phyloP scores from a whole-genome alignment of 2,113 vertebrate species.

The Gopherus evgoodei region DNA sequence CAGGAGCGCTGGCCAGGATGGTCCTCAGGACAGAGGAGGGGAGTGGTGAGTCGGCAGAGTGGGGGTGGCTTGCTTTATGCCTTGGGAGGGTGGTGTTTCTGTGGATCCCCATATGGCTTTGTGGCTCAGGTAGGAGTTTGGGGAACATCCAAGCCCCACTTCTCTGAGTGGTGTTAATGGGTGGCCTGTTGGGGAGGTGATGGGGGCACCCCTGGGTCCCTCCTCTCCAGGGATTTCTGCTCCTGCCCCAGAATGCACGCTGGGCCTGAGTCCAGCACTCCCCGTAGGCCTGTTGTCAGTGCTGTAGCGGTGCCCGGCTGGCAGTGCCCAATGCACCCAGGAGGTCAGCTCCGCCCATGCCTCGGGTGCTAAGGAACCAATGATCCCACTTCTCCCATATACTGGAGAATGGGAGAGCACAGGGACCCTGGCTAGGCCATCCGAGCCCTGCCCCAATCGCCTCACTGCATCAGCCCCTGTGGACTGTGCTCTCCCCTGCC shows the following conservation, averaged over 20 bases:
- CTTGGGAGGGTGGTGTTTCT: accelerated
- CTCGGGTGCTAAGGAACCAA: not conserved
- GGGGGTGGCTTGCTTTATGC: not conserved
- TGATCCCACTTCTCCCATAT: not conserved
- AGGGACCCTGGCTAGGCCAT: not conserved
- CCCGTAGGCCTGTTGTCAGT: not conserved
- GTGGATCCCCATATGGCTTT: not conserved
- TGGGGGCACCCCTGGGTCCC: not conserved
- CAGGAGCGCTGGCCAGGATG: constrained; percentile 1
- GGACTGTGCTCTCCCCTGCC: no score
- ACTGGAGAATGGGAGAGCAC: not conserved
- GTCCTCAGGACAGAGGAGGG: constrained; percentile 29
- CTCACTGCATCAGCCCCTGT: not conserved
- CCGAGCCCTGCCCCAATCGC: not conserved
- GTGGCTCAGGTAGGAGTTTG: not conserved
- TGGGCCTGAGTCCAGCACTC: not conserved
- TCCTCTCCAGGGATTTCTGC: not conserved
- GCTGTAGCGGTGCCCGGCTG: not conserved
- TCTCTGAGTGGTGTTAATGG: not conserved
- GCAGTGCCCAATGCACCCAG: no score
- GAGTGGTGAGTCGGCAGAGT: not conserved
- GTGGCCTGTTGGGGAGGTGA: not conserved
- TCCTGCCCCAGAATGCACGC: not conserved
- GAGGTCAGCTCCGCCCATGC: not conserved
- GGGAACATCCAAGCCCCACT: not conserved